Percentiles rank a stretch among this genome's conserved stretches.
phyloP scores from a whole-genome alignment of 35 echinoderm and acorn worm species.

The Ophiothrix spiculata region DNA sequence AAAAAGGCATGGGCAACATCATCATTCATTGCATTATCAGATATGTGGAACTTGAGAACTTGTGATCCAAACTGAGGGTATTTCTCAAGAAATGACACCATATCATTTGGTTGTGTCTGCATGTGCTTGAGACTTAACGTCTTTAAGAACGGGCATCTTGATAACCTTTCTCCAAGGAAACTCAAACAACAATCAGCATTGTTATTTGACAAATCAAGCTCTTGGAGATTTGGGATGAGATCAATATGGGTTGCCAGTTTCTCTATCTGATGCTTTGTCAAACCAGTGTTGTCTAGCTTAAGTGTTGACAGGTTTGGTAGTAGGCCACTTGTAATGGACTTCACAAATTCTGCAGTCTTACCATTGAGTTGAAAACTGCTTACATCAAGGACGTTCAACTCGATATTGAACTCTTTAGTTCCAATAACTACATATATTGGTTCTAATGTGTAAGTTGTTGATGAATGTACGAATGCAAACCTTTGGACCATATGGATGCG shows the following conservation, averaged over 20 bases:
- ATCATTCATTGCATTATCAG: not conserved
- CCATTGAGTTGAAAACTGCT: not conserved
- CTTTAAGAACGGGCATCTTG: not conserved
- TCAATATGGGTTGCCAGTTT: not conserved
- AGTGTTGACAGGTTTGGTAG: not conserved
- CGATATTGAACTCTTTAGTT: not conserved
- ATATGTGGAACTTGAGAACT: not conserved
- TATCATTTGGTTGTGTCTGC: not conserved
- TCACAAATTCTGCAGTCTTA: not conserved
- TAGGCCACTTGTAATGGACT: not conserved
- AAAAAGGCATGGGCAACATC: not conserved
- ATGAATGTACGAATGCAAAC: not conserved
- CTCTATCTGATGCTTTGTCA: not conserved
- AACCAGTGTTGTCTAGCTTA: not conserved
- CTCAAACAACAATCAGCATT: not conserved
- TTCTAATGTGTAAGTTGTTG: not conserved
- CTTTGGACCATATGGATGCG: not conserved
- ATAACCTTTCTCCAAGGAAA: not conserved
- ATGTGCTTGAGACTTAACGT: not conserved
- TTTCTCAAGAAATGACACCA: not conserved
- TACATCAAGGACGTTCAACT: not conserved
- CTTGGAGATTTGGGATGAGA: not conserved
- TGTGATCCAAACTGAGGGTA: not conserved
- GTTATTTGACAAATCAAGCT: not conserved
- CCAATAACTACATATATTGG: not conserved